These are phyloP conservation scores for Epsilonema sp. DNA, from an alignment of 2,888 invertebrate genomes.

Conservation along the genomic window DNA sequence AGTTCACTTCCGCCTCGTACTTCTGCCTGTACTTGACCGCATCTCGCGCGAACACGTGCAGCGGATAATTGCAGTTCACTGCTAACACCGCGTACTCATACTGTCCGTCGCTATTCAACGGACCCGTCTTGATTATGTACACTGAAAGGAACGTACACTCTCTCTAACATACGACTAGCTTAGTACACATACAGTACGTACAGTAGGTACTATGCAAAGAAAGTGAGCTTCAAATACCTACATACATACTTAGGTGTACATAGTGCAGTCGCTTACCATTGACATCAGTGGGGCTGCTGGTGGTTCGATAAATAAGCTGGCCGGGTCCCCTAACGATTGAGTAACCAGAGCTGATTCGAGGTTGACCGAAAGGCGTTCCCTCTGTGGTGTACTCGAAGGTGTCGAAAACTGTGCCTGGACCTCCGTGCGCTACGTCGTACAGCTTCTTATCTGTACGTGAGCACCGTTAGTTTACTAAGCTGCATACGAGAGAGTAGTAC, in stretches of 20 bases:
- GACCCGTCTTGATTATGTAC: constrained; percentile 24
- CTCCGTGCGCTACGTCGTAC: constrained; percentile 21
- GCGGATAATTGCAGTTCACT: constrained; percentile 28
- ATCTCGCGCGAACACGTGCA: constrained; percentile 28
- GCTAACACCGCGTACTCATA: constrained; percentile 27
- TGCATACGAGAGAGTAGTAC: too few species aligned
- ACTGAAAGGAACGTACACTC: too few species aligned
- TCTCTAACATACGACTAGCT: too few species aligned
- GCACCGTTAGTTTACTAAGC: too few species aligned
- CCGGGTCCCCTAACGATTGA: constrained; percentile 25
- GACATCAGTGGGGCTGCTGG: constrained; percentile 25
- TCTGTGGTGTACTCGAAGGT: constrained; percentile 29
- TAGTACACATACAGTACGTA: not conserved
- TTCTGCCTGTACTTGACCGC: constrained; percentile 25
- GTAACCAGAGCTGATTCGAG: constrained; percentile 26
- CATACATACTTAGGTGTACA: not conserved
- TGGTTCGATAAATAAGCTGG: constrained; percentile 27
- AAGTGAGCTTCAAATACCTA: not conserved
- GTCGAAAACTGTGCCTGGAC: constrained; percentile 23
- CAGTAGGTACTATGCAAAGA: not conserved
- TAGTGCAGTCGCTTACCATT: constrained; percentile 13
- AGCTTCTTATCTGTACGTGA: constrained; percentile 18
- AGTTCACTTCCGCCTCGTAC: constrained; percentile 20
- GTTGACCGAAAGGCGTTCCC: constrained; percentile 26
- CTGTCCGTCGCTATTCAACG: constrained; percentile 18